Percentiles rank a stretch among this genome's conserved stretches.
Evolutionary conservation across 2,888 invertebrate genomes (phyloP).

Genomic region (Pseudoips prasinana): DNA sequence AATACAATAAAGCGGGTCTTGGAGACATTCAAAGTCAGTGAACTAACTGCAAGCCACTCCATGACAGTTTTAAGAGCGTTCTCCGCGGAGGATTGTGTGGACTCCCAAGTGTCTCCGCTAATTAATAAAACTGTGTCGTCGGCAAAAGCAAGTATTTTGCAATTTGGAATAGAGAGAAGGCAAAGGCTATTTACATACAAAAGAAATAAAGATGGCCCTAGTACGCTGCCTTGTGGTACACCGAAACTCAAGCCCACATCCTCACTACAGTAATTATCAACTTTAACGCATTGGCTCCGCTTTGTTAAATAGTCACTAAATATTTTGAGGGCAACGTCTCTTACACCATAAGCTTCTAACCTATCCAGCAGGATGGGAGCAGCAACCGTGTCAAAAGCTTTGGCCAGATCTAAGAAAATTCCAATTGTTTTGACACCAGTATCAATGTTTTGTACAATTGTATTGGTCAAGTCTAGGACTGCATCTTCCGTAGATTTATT

Average conservation of each 20-base stretch:
- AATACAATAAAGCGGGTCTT: too few relatives aligned
- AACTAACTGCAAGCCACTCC: too few relatives aligned
- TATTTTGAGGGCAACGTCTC: neutral
- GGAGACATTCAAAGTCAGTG: too few relatives aligned
- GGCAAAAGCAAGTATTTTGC: neutral
- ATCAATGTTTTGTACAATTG: too few relatives aligned
- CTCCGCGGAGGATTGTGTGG: too few relatives aligned
- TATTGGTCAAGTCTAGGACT: too few relatives aligned
- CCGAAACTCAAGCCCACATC: neutral
- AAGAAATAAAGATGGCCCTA: neutral
- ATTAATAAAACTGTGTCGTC: neutral
- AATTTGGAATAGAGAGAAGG: neutral
- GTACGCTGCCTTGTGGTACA: neutral
- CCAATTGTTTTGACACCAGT: too few relatives aligned
- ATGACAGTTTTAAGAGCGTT: too few relatives aligned
- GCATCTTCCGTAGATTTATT: constrained; percentile 1
- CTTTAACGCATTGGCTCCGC: neutral
- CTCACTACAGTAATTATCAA: neutral
- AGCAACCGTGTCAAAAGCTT: neutral
- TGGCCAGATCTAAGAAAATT: constrained; percentile 1
- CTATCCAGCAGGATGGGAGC: neutral
- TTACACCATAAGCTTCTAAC: neutral
- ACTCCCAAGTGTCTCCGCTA: too few relatives aligned
- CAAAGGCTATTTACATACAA: neutral
- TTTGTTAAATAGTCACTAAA: neutral